Evolutionary conservation across 2,113 vertebrate species (phyloP).

Genomic region (Steatornis caripensis): DNA sequence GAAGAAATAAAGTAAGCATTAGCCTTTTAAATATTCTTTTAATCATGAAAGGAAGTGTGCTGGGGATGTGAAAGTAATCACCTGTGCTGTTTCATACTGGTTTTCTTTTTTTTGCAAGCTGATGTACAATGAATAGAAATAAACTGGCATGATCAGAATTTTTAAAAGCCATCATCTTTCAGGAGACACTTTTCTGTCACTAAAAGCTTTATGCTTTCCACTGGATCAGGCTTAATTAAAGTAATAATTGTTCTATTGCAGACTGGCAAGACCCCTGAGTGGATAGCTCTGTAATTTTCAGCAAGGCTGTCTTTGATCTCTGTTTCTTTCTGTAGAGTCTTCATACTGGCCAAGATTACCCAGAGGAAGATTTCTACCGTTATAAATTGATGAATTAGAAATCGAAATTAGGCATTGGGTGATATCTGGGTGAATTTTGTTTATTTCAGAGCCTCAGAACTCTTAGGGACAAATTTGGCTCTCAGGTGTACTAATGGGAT

Average conservation of each 20-base stretch:
- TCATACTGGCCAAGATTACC: neutral
- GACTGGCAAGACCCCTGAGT: neutral
- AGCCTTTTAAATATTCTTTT: slow-evolving; percentile 42
- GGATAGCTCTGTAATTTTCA: slow-evolving; percentile 29
- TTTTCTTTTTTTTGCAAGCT: neutral
- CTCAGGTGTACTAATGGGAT: neutral
- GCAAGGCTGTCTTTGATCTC: slow-evolving; percentile 43
- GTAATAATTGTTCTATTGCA: slow-evolving; percentile 33
- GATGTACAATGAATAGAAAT: slow-evolving; percentile 10
- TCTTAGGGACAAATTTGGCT: neutral
- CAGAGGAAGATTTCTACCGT: slow-evolving; percentile 5
- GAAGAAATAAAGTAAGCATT: slow-evolving; percentile 1
- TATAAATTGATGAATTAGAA: slow-evolving; percentile 31
- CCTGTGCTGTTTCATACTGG: neutral
- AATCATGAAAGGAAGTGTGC: slow-evolving; percentile 4
- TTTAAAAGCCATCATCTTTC: slow-evolving; percentile 27
- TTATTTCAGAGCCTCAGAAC: neutral
- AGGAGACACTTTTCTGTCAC: slow-evolving; percentile 19
- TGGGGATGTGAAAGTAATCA: neutral
- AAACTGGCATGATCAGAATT: slow-evolving; percentile 13
- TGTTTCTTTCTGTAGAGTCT: slow-evolving; percentile 29
- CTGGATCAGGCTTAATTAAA: slow-evolving; percentile 43
- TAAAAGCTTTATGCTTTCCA: slow-evolving; percentile 48
- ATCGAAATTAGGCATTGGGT: slow-evolving; percentile 1
- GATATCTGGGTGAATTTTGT: slow-evolving; percentile 12